Percentiles rank a stretch among this genome's conserved stretches.
These are phyloP conservation scores for Bubalus kerabau DNA, from an alignment of 2,113 vertebrate species.

Conservation along the genomic window DNA sequence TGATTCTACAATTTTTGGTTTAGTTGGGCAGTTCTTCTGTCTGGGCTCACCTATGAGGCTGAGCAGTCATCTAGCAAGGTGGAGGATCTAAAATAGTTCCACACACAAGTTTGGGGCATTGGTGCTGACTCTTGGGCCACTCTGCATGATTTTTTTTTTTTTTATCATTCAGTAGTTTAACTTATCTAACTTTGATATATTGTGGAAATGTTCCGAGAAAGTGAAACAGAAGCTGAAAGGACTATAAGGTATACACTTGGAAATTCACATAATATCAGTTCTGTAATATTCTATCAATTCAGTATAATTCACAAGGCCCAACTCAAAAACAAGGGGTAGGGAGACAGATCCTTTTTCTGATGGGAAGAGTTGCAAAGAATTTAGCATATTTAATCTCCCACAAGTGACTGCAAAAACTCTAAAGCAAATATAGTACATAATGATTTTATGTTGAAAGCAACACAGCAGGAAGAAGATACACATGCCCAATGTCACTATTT, in stretches of 20 bases:
- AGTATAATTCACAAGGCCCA: not conserved
- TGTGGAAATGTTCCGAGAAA: not conserved
- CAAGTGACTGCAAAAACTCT: not conserved
- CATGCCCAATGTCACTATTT: not conserved
- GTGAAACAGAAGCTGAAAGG: not conserved
- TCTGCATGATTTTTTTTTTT: not conserved
- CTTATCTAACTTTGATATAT: not conserved
- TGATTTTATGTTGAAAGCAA: not conserved
- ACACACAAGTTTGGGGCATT: not conserved
- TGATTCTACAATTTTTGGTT: not conserved
- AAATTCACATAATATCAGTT: not conserved
- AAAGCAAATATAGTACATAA: constrained; percentile 9
- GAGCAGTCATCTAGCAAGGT: not conserved
- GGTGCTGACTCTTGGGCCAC: not conserved
- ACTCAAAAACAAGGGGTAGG: not conserved
- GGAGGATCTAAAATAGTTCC: not conserved
- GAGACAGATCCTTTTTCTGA: not conserved
- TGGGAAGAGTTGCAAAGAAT: not conserved
- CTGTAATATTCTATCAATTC: not conserved
- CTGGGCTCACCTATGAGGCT: not conserved
- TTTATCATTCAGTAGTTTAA: not conserved
- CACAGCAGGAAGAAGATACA: not conserved
- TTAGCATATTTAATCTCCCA: not conserved
- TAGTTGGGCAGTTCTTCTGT: not conserved
- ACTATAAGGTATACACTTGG: not conserved